Evolutionary conservation across 2,797 vertebrate genomes (phyloP).

Genomic region (Rhincodon typus): DNA sequence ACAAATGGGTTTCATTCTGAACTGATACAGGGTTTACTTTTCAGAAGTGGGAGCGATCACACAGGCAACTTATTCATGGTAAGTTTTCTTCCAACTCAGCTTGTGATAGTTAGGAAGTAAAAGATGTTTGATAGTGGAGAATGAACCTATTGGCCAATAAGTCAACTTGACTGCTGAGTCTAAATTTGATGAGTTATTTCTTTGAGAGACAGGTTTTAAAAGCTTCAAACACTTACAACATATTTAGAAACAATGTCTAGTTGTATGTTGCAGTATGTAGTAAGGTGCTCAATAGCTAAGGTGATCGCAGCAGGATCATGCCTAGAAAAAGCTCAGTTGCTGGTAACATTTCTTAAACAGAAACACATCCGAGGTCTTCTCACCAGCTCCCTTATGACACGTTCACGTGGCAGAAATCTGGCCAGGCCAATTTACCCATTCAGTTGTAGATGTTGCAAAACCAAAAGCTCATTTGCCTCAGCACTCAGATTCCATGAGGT

Average conservation of each 20-base stretch:
- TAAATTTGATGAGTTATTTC: too few relatives aligned
- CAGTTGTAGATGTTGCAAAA: neutral
- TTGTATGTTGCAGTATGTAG: too few relatives aligned
- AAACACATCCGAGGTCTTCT: neutral
- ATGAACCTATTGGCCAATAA: neutral
- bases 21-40: too few relatives aligned
- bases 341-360: neutral
- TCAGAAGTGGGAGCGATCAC: too few relatives aligned
- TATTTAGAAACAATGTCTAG: neutral
- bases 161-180: neutral
- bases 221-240: neutral
- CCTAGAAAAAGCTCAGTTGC: neutral
- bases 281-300: neutral
- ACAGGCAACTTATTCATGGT: too few relatives aligned
- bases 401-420: neutral
- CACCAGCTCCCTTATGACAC: neutral
- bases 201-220: neutral
- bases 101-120: neutral
- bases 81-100: too few relatives aligned
- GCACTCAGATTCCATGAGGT: neutral
- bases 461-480: neutral
- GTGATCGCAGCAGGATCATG: neutral
- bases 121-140: neutral
- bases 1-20: too few relatives aligned
- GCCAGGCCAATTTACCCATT: neutral